Percentiles rank a stretch among this genome's conserved stretches.
phyloP scores from a whole-genome alignment of 2,888 invertebrate species.

The Plebejus melissa region DNA sequence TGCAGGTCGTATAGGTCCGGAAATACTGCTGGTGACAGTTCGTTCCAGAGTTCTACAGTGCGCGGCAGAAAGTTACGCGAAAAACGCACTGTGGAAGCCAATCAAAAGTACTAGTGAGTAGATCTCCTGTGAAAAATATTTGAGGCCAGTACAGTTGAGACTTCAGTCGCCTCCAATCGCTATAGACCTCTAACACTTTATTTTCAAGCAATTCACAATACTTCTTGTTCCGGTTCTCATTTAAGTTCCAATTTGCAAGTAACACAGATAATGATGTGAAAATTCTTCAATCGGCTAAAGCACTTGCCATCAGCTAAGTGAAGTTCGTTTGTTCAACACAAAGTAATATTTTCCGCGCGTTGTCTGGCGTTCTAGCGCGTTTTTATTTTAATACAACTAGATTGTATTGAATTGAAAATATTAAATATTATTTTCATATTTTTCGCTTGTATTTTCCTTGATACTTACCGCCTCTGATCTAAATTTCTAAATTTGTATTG shows the following conservation, averaged over 20 bases:
- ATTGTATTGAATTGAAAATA: slow-evolving; percentile 23
- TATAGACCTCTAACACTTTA: too few species aligned
- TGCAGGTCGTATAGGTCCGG: too few species aligned
- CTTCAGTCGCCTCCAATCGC: too few species aligned
- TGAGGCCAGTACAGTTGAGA: too few species aligned
- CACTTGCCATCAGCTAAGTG: slow-evolving; percentile 13
- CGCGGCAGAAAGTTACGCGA: too few species aligned
- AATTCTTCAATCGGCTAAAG: slow-evolving; percentile 3
- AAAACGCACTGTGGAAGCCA: too few species aligned
- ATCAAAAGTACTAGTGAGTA: too few species aligned
- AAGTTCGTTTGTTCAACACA: background rate
- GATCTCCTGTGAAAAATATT: too few species aligned
- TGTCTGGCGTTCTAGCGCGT: slow-evolving; percentile 8
- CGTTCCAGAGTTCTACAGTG: too few species aligned
- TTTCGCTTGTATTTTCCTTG: slow-evolving; percentile 22
- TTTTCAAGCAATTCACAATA: too few species aligned
- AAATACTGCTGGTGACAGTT: too few species aligned
- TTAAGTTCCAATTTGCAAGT: background rate
- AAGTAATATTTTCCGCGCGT: background rate
- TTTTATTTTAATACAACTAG: slow-evolving; percentile 9
- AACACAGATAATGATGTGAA: background rate
- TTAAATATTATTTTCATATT: slow-evolving; percentile 27
- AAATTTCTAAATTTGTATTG: background rate
- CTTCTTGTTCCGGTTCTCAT: background rate
- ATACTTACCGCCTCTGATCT: background rate